Evolutionary conservation across 2,888 invertebrate genomes (phyloP), one percentile per base, ranked within the genome.

Genomic region (Microctonus brassicae): DNA sequence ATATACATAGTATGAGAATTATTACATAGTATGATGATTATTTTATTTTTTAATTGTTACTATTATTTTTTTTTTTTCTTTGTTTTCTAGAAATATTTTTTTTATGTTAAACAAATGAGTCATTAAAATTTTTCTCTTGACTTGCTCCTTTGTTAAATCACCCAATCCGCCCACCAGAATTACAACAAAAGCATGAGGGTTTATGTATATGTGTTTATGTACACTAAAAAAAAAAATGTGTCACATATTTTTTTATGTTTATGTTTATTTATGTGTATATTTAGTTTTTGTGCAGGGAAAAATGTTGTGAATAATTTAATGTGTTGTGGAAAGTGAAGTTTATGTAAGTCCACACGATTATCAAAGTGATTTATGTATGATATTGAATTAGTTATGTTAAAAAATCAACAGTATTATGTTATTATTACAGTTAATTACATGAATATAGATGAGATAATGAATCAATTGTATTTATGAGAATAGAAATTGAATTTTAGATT

Each of bases 71-170:
- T 33, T 52, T 20, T 61, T 39, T 63, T 33, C 11, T 20, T 33
- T 53, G 20, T 20, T 42, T 20, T 42, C 26, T 65, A 33, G 10
- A 36, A n/a, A 36, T 26, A 2, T 17, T 4, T 47, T 1, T 47
- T 7, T 7, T 2, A 17, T 17, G 17, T 47, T n/a, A n/a, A n/a
- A n/a, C n/a, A n/a, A n/a, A 17, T 47, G 47, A n/a, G 3, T 26
- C 36, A 47, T 33, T 17, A 47, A 57, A 69, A 62, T 24, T 29
- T 69, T 69, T 53, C 36, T 47, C 55, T 63, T 26, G 13, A n/a
- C 63, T 9, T 34, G 61, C 11, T 39, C 34, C 20, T 36, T 17
- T 64, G 29, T 55, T 17, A 33, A 17, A 55, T 63, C 55, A 42
- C 22, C 39, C 5, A 5, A 17, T 17, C 47, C 17, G 17, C 5